A percentile compares a stretch with the other conserved stretches of the same genome.
phyloP scores from a whole-genome alignment of 2,888 invertebrate species.

The Leptodirus hochenwartii region DNA sequence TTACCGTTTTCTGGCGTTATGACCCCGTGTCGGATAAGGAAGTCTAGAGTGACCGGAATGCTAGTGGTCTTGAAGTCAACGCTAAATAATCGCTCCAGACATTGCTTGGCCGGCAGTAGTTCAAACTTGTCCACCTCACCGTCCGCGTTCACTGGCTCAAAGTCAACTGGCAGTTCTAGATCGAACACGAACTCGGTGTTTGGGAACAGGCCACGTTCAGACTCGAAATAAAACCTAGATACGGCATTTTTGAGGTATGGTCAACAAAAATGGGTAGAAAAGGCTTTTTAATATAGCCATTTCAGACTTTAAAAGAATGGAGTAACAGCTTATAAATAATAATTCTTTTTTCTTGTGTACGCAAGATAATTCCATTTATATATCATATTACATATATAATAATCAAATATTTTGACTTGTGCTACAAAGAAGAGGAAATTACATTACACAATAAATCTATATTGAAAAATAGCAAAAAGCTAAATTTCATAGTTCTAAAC shows the following conservation, averaged over 20 bases:
- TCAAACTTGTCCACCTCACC: slow-evolving; percentile 90
- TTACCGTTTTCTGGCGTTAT: slow-evolving; percentile 80
- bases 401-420: no score
- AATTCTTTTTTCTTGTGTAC: no score
- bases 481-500: no score
- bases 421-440: no score
- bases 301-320: no score
- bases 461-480: no score
- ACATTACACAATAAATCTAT: no score
- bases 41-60: slow-evolving; percentile 79
- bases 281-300: no score
- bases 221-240: slow-evolving; percentile 70
- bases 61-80: slow-evolving; percentile 88
- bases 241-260: slow-evolving; percentile 1
- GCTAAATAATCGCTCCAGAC: slow-evolving; percentile 60
- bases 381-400: no score
- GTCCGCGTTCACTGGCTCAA: slow-evolving; percentile 81
- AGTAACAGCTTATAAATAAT: no score
- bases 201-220: slow-evolving; percentile 82
- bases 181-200: slow-evolving; percentile 92
- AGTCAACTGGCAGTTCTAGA: slow-evolving; percentile 75
- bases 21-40: slow-evolving; percentile 77
- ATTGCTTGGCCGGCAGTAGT: slow-evolving; percentile 65
- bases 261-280: slow-evolving; percentile 1
- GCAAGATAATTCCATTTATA: no score